phyloP scores from a whole-genome alignment of 1,140 invertebrate genomes.

The Drosophila grimshawi region DNA sequence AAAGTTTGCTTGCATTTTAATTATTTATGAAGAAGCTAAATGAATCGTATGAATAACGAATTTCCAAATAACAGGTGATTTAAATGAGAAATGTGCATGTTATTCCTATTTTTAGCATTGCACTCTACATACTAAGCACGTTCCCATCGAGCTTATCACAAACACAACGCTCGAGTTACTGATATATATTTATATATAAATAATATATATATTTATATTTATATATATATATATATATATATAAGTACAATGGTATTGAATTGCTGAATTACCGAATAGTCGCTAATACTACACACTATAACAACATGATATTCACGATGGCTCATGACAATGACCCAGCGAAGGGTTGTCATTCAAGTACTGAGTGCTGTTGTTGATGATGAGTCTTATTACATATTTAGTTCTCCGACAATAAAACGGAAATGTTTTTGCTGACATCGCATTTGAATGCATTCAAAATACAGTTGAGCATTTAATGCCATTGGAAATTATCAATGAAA shows the following conservation, averaged over 20 bases:
- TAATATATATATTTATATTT: too few relatives aligned
- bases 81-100: too few relatives aligned
- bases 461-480: too few relatives aligned
- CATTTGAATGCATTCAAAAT: background rate
- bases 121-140: background rate
- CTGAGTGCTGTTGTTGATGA: background rate
- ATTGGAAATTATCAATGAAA: background rate
- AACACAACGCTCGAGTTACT: background rate
- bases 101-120: background rate
- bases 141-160: background rate
- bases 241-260: too few relatives aligned
- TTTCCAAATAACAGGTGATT: too few relatives aligned
- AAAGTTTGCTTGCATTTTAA: too few relatives aligned
- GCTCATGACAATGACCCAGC: slow-evolving; percentile 18
- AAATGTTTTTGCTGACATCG: slow-evolving; percentile 17
- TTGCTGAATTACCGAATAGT: slow-evolving; percentile 19
- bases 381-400: background rate
- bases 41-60: too few relatives aligned
- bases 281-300: slow-evolving; percentile 9
- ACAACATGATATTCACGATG: slow-evolving; percentile 13
- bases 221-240: too few relatives aligned
- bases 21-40: too few relatives aligned
- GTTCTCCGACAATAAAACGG: slow-evolving; percentile 9
- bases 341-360: slow-evolving; percentile 8
- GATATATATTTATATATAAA: background rate